These are phyloP conservation scores for Pardosa pseudoannulata DNA, from an alignment of 2,888 invertebrate species.

Conservation along the genomic window DNA sequence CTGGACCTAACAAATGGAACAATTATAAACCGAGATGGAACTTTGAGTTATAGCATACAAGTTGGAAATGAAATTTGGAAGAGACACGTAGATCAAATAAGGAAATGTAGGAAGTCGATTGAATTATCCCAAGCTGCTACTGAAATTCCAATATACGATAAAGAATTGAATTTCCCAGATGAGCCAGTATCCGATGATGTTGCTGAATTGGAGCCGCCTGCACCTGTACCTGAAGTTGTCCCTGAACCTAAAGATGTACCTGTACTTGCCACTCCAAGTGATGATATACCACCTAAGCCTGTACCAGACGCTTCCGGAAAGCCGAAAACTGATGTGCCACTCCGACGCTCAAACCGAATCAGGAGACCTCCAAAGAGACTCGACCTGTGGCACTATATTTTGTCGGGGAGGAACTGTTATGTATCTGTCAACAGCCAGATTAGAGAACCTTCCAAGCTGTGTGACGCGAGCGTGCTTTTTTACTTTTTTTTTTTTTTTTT, in stretches of 20 bases:
- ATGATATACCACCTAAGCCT: constrained; percentile 24
- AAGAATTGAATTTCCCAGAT: constrained; percentile 52
- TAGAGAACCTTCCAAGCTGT: constrained; percentile 44
- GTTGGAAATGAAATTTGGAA: constrained; percentile 43
- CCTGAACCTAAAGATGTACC: constrained; percentile 29
- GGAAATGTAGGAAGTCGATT: constrained; percentile 48
- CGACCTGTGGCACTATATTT: constrained; percentile 41
- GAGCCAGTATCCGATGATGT: constrained; percentile 55
- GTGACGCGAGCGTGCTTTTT: constrained; percentile 40
- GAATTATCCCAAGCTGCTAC: constrained; percentile 49
- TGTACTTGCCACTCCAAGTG: constrained; percentile 15
- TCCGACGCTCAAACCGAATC: constrained; percentile 41
- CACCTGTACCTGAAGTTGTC: constrained; percentile 40
- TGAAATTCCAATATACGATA: constrained; percentile 49
- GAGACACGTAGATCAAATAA: constrained; percentile 52
- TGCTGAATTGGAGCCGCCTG: constrained; percentile 43
- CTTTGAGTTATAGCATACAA: constrained; percentile 41
- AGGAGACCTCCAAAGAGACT: constrained; percentile 43
- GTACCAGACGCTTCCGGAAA: constrained; percentile 35
- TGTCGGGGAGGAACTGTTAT: constrained; percentile 44
- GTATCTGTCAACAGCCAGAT: constrained; percentile 44
- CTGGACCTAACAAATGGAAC: constrained; percentile 47
- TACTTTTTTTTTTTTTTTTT: no score
- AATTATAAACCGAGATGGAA: no score
- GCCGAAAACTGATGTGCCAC: constrained; percentile 25